Evolutionary conservation across 2,797 vertebrate genomes (phyloP).

Genomic region (Erethizon dorsatum): DNA sequence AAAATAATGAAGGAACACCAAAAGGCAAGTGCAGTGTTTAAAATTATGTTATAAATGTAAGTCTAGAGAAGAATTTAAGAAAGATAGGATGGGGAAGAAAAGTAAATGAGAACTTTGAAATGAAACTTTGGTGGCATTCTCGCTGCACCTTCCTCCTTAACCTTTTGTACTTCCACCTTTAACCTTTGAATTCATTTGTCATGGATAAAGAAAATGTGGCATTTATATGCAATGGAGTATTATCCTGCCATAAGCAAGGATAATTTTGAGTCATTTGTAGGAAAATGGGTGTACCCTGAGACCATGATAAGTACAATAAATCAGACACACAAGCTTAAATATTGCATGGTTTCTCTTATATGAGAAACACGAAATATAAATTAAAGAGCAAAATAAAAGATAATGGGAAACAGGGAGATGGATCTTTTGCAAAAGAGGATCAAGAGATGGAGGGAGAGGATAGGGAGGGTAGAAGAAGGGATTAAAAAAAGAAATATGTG

Average conservation of each 20-base stretch:
- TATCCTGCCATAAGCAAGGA: neutral
- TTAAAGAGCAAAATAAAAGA: neutral
- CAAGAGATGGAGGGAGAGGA: neutral
- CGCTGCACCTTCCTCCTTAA: neutral
- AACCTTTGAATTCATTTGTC: constrained; percentile 4
- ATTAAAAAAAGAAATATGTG: neutral
- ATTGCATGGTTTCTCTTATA: neutral
- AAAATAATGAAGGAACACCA: constrained; percentile 36
- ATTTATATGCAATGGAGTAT: neutral
- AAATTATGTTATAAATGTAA: constrained; percentile 33
- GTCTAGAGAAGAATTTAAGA: constrained; percentile 10
- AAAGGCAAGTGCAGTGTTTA: neutral
- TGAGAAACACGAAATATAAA: neutral
- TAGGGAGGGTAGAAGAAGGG: neutral
- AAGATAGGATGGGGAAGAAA: neutral
- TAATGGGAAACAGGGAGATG: neutral
- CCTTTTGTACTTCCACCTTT: neutral
- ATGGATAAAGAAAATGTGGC: neutral
- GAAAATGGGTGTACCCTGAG: neutral
- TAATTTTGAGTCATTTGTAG: neutral
- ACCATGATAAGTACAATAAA: neutral
- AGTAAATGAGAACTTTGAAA: constrained; percentile 13
- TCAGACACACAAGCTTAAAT: neutral
- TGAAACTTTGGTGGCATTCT: neutral
- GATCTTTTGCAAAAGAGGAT: neutral